Evolutionary conservation across 2,113 vertebrate genomes (phyloP).

Genomic region (Cottus gobio): DNA sequence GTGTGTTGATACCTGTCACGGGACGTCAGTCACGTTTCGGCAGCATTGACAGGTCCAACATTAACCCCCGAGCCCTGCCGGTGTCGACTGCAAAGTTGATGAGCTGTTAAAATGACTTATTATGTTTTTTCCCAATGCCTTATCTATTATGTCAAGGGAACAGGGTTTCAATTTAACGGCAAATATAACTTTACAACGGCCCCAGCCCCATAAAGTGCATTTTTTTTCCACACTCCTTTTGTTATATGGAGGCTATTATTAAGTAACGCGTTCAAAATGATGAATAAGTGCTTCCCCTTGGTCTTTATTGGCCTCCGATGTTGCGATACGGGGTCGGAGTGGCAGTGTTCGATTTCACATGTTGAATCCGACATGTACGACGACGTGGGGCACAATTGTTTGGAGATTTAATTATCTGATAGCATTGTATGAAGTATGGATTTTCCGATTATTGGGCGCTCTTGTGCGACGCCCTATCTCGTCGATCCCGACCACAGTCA

Average conservation of each 20-base stretch:
- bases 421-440: slow-evolving; percentile 73
- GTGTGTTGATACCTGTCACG: slow-evolving; percentile 66
- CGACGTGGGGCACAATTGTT: slow-evolving; percentile 75
- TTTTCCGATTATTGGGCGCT: slow-evolving; percentile 71
- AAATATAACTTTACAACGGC: slow-evolving; percentile 75
- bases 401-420: slow-evolving; percentile 87
- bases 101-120: slow-evolving; percentile 79
- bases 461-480: slow-evolving; percentile 48
- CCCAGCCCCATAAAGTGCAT: slow-evolving; percentile 47
- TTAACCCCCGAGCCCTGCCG: slow-evolving; percentile 54
- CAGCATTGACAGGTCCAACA: slow-evolving; percentile 60
- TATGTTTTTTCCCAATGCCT: slow-evolving; percentile 58
- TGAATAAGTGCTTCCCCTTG: slow-evolving; percentile 61
- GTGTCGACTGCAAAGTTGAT: slow-evolving; percentile 66
- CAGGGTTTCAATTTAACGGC: slow-evolving; percentile 79
- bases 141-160: slow-evolving; percentile 75
- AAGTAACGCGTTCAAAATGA: slow-evolving; percentile 55
- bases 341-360: slow-evolving; percentile 73
- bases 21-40: slow-evolving; percentile 72
- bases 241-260: slow-evolving; percentile 62
- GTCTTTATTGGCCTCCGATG: slow-evolving; percentile 66
- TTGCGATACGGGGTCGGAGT: slow-evolving; percentile 49
- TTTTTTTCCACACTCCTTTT: slow-evolving; percentile 54
- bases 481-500: slow-evolving; percentile 53
- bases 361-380: slow-evolving; percentile 69